Evolutionary conservation across 2,113 vertebrate genomes (phyloP), one percentile per base, ranked within the genome.

Genomic region (Dicerorhinus sumatrensis): DNA sequence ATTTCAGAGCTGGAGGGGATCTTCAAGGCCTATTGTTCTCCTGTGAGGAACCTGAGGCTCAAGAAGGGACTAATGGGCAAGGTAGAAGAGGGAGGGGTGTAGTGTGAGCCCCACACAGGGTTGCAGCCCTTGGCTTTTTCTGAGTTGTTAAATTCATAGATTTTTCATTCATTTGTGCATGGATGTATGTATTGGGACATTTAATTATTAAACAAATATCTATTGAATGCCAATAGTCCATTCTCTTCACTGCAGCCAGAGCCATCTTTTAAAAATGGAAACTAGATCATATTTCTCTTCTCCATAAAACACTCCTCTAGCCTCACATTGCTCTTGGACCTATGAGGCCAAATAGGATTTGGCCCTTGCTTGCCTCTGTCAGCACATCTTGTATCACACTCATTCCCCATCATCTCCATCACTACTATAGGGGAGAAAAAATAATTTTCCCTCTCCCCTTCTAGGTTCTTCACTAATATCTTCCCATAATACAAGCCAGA

Each of bases 1-100:
- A 94, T 91, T 92, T 77, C 85, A 96, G 70, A 81, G 51, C 54
- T 72, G 17, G 13, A 91, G 91, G 72, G 20, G 29, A 83, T 86
- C 67, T 87, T 92, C 75, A 81, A 36, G 75, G 54, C 33, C 33
- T 51, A n/a, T 56, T 82, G 62, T 83, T 83, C 76, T 92, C 31
- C 76, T 36, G 0, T 17, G 80, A 87, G 58, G 94, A 75, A 72
- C 1, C 31, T 70, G 65, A 54, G 54, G 39, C 70, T 80, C n/a
- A 76, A 51, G 31, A 77, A 87, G 23, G 17, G 36, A 58, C 63
- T 65, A 17, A 42, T 27, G 33, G 48, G 48, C 11, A 18, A 31
- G 27, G 54, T 6, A 33, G 79, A 48, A 42, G 60, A 36, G 31
- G 3, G 29, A 21, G 6, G 8, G 13, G 21, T 9, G 1, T 1